A percentile compares a stretch with the other conserved stretches of the same genome.
Conservation (phyloP, 2,113 vertebrate species). For the Barbus barbus region DNA sequence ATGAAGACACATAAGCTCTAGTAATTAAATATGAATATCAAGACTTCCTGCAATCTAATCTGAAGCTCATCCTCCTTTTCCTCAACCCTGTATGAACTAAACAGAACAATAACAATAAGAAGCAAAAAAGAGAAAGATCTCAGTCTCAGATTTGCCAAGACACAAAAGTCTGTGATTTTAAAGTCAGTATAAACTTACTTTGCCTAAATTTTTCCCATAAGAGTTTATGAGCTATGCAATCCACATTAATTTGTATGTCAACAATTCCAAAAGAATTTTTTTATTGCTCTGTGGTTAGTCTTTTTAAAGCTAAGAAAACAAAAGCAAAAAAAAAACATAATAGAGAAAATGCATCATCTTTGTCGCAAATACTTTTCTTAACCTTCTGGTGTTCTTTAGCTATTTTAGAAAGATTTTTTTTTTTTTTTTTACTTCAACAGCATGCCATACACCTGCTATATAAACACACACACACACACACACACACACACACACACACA, state of each 20-base stretch:
- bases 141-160: background rate
- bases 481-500: too few relatives aligned
- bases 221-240: background rate
- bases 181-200: background rate
- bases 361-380: too few relatives aligned
- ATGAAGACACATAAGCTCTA: background rate
- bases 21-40: background rate
- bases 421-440: background rate
- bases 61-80: background rate
- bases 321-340: background rate
- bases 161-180: background rate
- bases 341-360: too few relatives aligned
- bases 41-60: background rate
- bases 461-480: background rate
- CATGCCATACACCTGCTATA: background rate
- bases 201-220: background rate
- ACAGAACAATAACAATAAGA: background rate
- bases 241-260: background rate
- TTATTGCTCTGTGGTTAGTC: background rate
- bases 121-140: background rate
- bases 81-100: background rate
- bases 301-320: background rate
- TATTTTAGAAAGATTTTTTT: background rate
- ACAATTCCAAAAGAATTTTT: too few relatives aligned
- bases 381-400: background rate